Conservation (phyloP, 2,113 vertebrate species). For the Pongo pygmaeus region DNA sequence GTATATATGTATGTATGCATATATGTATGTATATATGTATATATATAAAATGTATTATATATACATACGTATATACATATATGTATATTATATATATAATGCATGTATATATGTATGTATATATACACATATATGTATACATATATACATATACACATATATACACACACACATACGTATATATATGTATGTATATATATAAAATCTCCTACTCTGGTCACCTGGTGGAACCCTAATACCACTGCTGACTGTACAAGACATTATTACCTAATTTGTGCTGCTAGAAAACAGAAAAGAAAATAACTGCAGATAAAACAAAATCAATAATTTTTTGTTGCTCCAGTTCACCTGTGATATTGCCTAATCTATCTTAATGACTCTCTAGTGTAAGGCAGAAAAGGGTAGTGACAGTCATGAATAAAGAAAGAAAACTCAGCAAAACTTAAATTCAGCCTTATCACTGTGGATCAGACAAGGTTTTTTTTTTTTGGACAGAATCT, state of each 20-base stretch:
- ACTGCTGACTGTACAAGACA: not conserved
- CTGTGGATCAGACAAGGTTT: not conserved
- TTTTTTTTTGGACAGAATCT: constrained; percentile 18
- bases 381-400: not conserved
- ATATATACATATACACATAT: no score
- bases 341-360: constrained; percentile 5
- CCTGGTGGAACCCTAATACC: not conserved
- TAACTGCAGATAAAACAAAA: constrained; percentile 34
- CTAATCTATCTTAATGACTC: not conserved
- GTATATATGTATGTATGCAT: no score
- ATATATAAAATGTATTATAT: no score
- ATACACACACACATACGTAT: no score
- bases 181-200: no score
- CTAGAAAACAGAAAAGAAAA: constrained; percentile 24
- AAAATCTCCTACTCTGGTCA: not conserved
- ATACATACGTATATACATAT: no score
- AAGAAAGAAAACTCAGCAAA: constrained; percentile 31
- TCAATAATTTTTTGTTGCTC: not conserved
- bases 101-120: no score
- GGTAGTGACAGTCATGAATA: constrained; percentile 15
- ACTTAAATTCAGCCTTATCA: not conserved
- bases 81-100: no score
- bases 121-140: no score
- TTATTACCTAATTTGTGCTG: not conserved
- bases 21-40: no score